Evolutionary conservation across 35 echinoderm and acorn worm genomes (phyloP).

Genomic region (Lytechinus variegatus): DNA sequence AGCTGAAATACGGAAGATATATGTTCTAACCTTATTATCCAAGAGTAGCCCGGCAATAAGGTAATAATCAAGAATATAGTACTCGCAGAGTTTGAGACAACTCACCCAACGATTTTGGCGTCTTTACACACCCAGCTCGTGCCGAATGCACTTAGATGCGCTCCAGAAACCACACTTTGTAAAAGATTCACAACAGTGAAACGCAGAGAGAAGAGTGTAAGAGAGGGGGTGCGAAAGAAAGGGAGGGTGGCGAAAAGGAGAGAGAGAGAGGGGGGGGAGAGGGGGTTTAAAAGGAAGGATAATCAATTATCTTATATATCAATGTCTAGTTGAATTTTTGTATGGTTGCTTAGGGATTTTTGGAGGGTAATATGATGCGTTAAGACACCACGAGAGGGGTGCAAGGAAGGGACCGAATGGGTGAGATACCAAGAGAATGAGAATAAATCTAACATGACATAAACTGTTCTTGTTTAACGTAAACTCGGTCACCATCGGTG

Average conservation of each 20-base stretch:
- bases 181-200: not conserved
- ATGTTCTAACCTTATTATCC: not conserved
- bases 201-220: not conserved
- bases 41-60: not conserved
- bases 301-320: constrained; percentile 21
- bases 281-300: not conserved
- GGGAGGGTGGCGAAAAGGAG: not conserved
- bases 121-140: not conserved
- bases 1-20: not conserved
- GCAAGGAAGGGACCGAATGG: not conserved
- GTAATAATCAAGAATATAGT: not conserved
- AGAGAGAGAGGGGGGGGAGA: no score
- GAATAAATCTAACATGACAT: not conserved
- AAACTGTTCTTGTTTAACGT: not conserved
- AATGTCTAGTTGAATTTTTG: not conserved
- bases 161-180: not conserved
- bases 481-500: not conserved
- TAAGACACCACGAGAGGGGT: not conserved
- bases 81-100: not conserved
- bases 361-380: not conserved
- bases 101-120: not conserved
- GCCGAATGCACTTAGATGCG: not conserved
- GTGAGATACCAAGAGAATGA: not conserved
- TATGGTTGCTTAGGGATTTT: not conserved
- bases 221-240: not conserved